Base-by-base conservation (phyloP, 2,113 vertebrate genomes). In the Nerophis lumbriciformis region DNA sequence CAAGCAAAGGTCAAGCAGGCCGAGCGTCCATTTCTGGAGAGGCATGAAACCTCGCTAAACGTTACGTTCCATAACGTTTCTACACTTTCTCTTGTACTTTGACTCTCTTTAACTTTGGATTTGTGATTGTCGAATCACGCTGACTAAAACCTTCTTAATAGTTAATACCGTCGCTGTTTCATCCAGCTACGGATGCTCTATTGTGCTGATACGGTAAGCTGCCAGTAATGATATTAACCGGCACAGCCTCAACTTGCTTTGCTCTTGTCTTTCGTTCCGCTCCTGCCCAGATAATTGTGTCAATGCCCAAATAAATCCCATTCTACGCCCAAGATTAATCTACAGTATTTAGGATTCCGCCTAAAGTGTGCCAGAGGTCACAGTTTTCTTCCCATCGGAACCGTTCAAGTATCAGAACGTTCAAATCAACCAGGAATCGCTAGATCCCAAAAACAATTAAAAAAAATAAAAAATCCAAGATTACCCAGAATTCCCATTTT, bases 101-200 rank as follows among this genome's bases (percentile, higher is more conserved):
- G 38, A 57, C 42, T 57, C 54, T 12, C 54, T 21, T 39, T 28
- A 28, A 28, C 28, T 57, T 16, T 57, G 10, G 2, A 28, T 28
- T 21, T 57, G 10, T 37, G 39, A 42, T n/a, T 8, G 7, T 70
- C 61, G 85, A 86, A 87, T 89, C 82, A 85, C 76, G 78, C 68
- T 76, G 72, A 72, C 42, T 85, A 88, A 90, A 88, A 87, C 86
- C 88, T 61, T 71, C 79, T 85, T 80, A 83, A 70, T 77, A 61
- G 66, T 57, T 89, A 89, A 80, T 73, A 67, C 81, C 71, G 83
- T 81, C 73, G 83, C 69, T 83, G 35, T 85, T 84, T 89, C 85
- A 88, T 90, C 83, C 82, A 86, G 83, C 86, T 80, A 75, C 86
- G 87, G 86, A 83, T 62, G 66, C 72, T 72, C 61, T 60, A 74